Percentiles rank a stretch among this genome's conserved stretches.
phyloP scores from a whole-genome alignment of 1,140 invertebrate species.

The Drepana arcuata region DNA sequence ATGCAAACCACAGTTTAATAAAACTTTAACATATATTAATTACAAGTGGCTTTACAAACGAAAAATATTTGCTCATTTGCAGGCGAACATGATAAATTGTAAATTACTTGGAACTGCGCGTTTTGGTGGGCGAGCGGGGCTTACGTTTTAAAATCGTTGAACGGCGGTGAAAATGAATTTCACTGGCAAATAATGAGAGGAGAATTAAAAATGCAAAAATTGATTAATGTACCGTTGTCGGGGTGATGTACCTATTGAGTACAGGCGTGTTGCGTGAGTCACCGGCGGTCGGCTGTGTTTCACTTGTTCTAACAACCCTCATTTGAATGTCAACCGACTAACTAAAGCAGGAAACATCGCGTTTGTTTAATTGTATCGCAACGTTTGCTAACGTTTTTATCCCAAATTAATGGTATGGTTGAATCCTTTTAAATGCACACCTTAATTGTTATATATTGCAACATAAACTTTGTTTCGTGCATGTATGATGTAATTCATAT shows the following conservation, averaged over 20 bases:
- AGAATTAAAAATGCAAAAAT: slow-evolving; percentile 70
- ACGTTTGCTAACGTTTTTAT: too few relatives aligned
- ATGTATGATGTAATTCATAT: too few relatives aligned
- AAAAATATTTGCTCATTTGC: slow-evolving; percentile 70
- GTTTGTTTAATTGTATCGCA: too few relatives aligned
- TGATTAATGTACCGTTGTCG: slow-evolving; percentile 64
- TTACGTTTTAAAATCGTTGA: slow-evolving; percentile 62
- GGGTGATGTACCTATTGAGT: slow-evolving; percentile 59
- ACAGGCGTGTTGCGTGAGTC: slow-evolving; percentile 14
- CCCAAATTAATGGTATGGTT: too few relatives aligned
- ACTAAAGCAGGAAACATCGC: too few relatives aligned
- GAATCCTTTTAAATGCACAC: too few relatives aligned
- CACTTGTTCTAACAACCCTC: too few relatives aligned
- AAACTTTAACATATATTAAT: slow-evolving; percentile 60
- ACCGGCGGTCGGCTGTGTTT: too few relatives aligned
- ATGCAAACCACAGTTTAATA: too few relatives aligned
- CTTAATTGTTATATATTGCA: too few relatives aligned
- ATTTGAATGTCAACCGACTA: too few relatives aligned
- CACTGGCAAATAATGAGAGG: slow-evolving; percentile 65
- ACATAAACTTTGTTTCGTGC: too few relatives aligned
- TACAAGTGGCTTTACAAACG: slow-evolving; percentile 65
- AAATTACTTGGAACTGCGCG: slow-evolving; percentile 66
- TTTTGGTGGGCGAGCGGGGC: slow-evolving; percentile 40
- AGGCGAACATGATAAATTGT: slow-evolving; percentile 66
- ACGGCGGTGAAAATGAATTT: slow-evolving; percentile 62